Conservation (phyloP, 2,797 vertebrate genomes). For the Pipistrellus pygmaeus region DNA sequence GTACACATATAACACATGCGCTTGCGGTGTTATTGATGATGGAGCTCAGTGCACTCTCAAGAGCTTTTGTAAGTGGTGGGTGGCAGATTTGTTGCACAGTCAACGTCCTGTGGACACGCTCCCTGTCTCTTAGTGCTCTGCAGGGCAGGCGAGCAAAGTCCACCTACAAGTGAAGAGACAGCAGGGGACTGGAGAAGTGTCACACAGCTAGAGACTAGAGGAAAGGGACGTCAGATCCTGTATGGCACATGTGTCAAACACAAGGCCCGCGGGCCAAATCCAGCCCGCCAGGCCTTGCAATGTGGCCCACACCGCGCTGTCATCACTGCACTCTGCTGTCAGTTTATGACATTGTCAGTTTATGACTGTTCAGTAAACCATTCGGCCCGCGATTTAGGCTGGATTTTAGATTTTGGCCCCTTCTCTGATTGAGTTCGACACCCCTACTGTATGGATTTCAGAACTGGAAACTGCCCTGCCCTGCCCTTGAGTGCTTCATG, state of each 20-base stretch:
- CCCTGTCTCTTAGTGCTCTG: neutral
- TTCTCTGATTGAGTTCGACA: no score
- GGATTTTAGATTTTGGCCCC: no score
- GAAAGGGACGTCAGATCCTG: neutral
- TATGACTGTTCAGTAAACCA: no score
- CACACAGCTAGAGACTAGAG: neutral
- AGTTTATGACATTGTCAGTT: no score
- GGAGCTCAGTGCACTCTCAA: neutral
- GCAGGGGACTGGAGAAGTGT: neutral
- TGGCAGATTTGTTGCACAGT: neutral
- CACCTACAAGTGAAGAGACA: neutral
- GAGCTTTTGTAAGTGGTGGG: neutral
- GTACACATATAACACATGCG: neutral
- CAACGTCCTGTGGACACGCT: neutral
- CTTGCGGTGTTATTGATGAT: neutral
- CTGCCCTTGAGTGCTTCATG: no score
- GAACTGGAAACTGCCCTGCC: neutral
- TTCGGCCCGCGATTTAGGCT: no score
- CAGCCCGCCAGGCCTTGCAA: no score
- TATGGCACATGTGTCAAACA: no score
- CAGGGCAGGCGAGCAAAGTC: neutral
- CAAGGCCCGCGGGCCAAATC: no score
- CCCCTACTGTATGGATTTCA: neutral
- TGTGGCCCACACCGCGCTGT: no score
- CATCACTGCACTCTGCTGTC: no score